phyloP scores from a whole-genome alignment of 2,797 vertebrate genomes.

The Podarcis siculus region DNA sequence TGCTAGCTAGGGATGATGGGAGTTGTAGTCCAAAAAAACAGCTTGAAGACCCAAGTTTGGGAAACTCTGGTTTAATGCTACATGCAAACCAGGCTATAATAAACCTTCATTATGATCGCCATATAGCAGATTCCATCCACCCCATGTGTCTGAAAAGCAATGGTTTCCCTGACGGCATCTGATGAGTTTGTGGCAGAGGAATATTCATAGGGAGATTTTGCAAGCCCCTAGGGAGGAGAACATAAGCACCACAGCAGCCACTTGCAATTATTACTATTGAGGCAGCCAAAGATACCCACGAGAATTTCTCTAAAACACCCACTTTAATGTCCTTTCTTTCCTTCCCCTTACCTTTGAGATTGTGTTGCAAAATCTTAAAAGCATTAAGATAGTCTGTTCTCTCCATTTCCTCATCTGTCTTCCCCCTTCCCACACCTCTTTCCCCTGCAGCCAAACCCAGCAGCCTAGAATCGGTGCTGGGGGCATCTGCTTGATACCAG shows the following conservation, averaged over 20 bases:
- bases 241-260: background rate
- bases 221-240: background rate
- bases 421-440: slow-evolving; percentile 2
- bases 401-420: slow-evolving; percentile 6
- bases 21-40: no score
- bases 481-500: slow-evolving; percentile 56
- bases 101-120: background rate
- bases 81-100: background rate
- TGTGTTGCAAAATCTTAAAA: background rate
- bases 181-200: background rate
- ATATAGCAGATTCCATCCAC: background rate
- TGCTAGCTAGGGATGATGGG: no score
- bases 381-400: no score
- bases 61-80: no score
- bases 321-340: background rate
- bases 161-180: no score
- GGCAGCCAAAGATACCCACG: background rate
- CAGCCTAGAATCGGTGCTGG: slow-evolving; percentile 50
- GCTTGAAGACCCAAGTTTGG: no score
- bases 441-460: slow-evolving; percentile 20
- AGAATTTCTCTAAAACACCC: background rate
- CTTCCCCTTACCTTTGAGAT: fast-evolving
- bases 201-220: background rate
- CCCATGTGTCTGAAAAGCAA: background rate
- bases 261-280: background rate